Percentiles rank a stretch among this genome's conserved stretches.
phyloP scores from a whole-genome alignment of 2,113 vertebrate genomes.

The Willisornis vidua region DNA sequence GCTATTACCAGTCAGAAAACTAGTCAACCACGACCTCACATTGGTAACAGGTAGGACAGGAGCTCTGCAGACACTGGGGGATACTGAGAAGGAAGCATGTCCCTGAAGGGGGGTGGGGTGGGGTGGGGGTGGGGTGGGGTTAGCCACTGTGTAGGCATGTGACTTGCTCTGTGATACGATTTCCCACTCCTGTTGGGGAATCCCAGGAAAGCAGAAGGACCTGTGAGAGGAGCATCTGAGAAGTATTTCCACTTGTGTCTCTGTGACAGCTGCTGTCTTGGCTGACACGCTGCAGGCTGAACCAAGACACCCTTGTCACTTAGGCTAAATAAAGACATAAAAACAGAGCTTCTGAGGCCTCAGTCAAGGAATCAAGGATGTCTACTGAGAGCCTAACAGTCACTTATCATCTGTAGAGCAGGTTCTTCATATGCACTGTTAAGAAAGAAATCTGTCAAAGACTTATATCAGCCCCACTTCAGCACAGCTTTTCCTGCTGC shows the following conservation, averaged over 20 bases:
- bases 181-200: neutral
- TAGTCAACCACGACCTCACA: neutral
- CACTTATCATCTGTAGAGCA: neutral
- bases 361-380: neutral
- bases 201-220: accelerated
- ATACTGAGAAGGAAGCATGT: accelerated
- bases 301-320: neutral
- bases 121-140: too few species aligned
- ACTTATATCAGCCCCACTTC: neutral
- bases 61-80: neutral
- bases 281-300: neutral
- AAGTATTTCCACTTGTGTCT: accelerated
- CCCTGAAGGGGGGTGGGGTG: accelerated
- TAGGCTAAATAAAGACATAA: neutral
- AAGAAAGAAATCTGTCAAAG: neutral
- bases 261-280: neutral
- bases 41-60: neutral
- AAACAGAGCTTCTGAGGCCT: neutral
- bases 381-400: neutral
- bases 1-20: neutral
- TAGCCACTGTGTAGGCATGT: neutral
- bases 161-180: neutral
- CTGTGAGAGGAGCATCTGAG: neutral
- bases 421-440: accelerated
- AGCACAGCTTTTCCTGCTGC: neutral